phyloP scores from a whole-genome alignment of 2,888 invertebrate genomes.

The Panopea generosa region DNA sequence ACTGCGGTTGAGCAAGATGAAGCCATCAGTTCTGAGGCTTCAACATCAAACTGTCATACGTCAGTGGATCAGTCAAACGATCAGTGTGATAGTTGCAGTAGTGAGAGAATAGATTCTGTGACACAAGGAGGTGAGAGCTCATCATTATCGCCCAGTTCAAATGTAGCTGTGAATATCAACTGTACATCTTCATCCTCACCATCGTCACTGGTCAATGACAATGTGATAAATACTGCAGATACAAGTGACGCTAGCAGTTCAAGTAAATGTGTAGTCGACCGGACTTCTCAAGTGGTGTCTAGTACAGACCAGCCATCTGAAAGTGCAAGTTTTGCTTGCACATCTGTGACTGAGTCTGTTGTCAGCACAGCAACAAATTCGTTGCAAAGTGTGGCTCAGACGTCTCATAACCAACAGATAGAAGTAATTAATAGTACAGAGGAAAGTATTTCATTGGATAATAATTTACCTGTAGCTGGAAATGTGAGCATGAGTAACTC shows the following conservation, averaged over 20 bases:
- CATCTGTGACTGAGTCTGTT: background rate
- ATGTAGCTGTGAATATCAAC: constrained; percentile 10
- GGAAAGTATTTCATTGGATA: constrained; percentile 1
- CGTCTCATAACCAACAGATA: background rate
- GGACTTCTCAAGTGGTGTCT: constrained; percentile 29
- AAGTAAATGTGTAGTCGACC: constrained; percentile 17
- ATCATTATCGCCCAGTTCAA: background rate
- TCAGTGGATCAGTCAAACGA: background rate
- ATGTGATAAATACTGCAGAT: background rate
- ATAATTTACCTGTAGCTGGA: too few relatives aligned
- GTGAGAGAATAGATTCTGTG: constrained; percentile 40
- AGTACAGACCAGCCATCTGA: constrained; percentile 29
- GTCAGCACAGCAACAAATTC: background rate
- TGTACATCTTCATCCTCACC: constrained; percentile 41
- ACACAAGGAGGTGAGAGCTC: background rate
- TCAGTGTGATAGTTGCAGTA: constrained; percentile 64
- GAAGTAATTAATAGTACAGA: constrained; percentile 15
- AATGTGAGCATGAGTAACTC: too few relatives aligned
- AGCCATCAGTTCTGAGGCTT: background rate
- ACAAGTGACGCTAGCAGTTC: constrained; percentile 14
- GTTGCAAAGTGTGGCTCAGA: background rate
- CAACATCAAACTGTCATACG: background rate
- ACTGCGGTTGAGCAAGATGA: constrained; percentile 7
- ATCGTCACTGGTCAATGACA: background rate
- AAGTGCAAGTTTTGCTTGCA: background rate